phyloP scores from a whole-genome alignment of 2,888 invertebrate genomes.

The Rhodophaea formosa region DNA sequence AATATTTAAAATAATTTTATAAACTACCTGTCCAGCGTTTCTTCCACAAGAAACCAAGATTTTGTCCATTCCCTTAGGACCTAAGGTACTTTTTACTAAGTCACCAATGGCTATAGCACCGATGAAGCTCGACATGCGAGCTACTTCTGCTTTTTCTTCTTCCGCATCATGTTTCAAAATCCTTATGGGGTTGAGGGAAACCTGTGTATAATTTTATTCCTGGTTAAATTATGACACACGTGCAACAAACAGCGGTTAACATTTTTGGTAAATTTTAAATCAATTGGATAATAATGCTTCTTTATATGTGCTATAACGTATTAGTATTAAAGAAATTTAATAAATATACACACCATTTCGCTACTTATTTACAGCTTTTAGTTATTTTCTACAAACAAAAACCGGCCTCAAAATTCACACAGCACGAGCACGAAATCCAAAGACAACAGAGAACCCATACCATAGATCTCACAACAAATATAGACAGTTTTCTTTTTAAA shows the following conservation, averaged over 20 bases:
- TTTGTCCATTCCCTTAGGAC: conserved; percentile 99
- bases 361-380: not conserved
- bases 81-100: conserved; percentile 97
- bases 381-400: not conserved
- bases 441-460: not conserved
- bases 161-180: conserved; percentile 97
- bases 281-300: not conserved
- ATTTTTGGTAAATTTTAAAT: conserved; percentile 24
- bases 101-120: conserved; percentile 99
- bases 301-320: not conserved
- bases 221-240: conserved; percentile 46
- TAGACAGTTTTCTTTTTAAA: no score
- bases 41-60: conserved; percentile 91
- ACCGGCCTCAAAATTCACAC: conserved; percentile 1
- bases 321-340: not conserved
- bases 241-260: conserved; percentile 50
- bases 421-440: conserved; percentile 1
- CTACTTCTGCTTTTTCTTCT: conserved; percentile 98
- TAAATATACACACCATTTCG: conserved; percentile 2
- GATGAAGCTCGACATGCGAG: conserved; percentile 97
- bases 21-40: conserved; percentile 83
- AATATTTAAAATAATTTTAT: conserved; percentile 19
- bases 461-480: no score
- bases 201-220: conserved; percentile 67
- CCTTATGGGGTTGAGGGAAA: conserved; percentile 95